These are phyloP conservation scores for Vollenhovia emeryi DNA, from an alignment of 1,140 invertebrate genomes.

Conservation along the genomic window DNA sequence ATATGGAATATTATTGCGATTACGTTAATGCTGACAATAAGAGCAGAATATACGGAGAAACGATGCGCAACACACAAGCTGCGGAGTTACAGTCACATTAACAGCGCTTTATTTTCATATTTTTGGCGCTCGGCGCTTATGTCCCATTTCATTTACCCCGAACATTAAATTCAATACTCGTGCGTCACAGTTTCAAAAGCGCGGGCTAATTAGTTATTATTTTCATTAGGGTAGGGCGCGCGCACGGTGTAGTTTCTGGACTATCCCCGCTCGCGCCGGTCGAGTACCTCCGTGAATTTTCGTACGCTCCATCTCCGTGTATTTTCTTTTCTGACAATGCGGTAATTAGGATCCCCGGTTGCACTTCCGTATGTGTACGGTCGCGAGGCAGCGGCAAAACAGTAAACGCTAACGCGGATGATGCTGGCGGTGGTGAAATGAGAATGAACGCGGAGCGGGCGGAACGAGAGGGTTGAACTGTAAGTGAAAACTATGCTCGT, in stretches of 20 bases:
- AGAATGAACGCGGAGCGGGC: conserved; percentile 3
- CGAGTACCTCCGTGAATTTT: conserved; percentile 18
- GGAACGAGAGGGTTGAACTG: not conserved
- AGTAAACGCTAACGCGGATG: conserved; percentile 34
- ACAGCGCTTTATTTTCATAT: not conserved
- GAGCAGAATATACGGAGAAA: not conserved
- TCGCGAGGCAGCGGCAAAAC: conserved; percentile 26
- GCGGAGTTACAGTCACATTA: not conserved
- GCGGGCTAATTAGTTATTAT: conserved; percentile 33
- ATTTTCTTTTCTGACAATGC: conserved; percentile 46
- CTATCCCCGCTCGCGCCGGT: not conserved
- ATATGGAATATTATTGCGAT: not conserved
- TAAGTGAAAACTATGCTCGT: conserved; percentile 76
- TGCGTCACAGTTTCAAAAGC: conserved; percentile 9
- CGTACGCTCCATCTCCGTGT: not conserved
- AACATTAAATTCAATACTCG: conserved; percentile 38
- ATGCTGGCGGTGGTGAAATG: conserved; percentile 20
- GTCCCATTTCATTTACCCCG: not conserved
- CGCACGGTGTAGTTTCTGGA: not conserved
- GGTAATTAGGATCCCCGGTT: conserved; percentile 48
- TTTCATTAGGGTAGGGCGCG: not conserved
- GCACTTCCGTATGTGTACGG: not conserved
- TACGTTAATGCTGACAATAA: not conserved
- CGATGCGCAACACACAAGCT: not conserved
- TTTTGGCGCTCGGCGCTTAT: not conserved